Percentiles rank a stretch among this genome's conserved stretches.
phyloP scores from a whole-genome alignment of 2,888 invertebrate species.

The Diplolepis rosae region DNA sequence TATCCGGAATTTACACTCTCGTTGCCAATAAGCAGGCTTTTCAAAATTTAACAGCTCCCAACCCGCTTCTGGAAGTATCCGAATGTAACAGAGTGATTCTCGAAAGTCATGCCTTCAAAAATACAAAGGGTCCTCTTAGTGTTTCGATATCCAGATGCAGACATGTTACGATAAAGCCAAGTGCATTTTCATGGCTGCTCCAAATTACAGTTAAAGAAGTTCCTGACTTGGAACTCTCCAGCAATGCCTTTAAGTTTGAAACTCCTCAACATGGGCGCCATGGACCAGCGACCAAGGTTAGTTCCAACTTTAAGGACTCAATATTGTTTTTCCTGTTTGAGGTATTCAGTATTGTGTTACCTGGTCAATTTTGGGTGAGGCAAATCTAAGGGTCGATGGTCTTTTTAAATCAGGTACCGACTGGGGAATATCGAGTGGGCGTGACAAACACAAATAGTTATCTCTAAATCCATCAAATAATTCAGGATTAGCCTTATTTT shows the following conservation, averaged over 20 bases:
- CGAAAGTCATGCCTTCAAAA: constrained; percentile 79
- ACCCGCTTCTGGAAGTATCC: constrained; percentile 78
- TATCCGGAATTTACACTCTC: constrained; percentile 76
- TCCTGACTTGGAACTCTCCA: constrained; percentile 75
- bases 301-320: constrained; percentile 9
- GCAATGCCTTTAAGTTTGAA: constrained; percentile 80
- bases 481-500: not conserved
- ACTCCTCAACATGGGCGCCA: constrained; percentile 78
- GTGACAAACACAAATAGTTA: not conserved
- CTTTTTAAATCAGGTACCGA: constrained; percentile 2
- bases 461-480: not conserved
- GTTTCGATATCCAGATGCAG: constrained; percentile 78
- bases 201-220: constrained; percentile 79
- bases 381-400: not conserved
- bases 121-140: constrained; percentile 79
- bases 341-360: not conserved
- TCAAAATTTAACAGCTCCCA: constrained; percentile 77
- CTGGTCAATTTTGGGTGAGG: not conserved
- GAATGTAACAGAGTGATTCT: constrained; percentile 78
- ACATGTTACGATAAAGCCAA: constrained; percentile 78
- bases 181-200: constrained; percentile 81
- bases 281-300: constrained; percentile 76
- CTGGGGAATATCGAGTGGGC: not conserved
- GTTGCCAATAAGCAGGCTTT: constrained; percentile 79
- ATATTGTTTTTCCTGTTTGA: constrained; percentile 5